These are phyloP conservation scores for Pristionchus exspectatus DNA, from an alignment of 2,888 invertebrate species.

Conservation along the genomic window DNA sequence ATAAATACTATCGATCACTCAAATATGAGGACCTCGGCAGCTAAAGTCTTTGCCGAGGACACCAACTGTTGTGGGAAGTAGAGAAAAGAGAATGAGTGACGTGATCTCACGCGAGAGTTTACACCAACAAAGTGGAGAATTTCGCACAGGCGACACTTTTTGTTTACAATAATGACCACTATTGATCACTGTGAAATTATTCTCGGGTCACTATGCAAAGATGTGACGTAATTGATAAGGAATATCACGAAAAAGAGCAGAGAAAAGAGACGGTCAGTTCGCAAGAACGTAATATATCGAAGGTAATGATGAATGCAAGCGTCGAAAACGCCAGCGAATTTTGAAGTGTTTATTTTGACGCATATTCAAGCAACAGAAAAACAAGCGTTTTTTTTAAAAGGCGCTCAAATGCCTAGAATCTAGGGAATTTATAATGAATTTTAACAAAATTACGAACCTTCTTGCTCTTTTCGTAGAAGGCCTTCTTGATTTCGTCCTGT, in stretches of 20 bases:
- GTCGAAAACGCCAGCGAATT: too few relatives aligned
- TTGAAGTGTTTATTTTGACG: too few relatives aligned
- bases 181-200: background rate
- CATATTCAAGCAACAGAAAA: too few relatives aligned
- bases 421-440: background rate
- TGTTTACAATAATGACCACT: background rate
- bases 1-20: background rate
- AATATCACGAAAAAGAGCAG: background rate
- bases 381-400: too few relatives aligned
- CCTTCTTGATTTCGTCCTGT: constrained; percentile 70
- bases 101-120: background rate
- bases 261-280: background rate
- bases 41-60: background rate
- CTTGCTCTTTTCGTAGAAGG: constrained; percentile 74
- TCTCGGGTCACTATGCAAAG: background rate
- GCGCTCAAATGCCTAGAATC: too few relatives aligned
- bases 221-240: background rate
- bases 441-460: constrained; percentile 59
- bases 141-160: too few relatives aligned
- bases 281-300: background rate
- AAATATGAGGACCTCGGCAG: background rate
- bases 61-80: background rate
- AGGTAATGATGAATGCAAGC: background rate
- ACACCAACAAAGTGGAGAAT: background rate
- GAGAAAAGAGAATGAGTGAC: background rate